phyloP scores from a whole-genome alignment of 2,113 vertebrate genomes.

The Riparia riparia region DNA sequence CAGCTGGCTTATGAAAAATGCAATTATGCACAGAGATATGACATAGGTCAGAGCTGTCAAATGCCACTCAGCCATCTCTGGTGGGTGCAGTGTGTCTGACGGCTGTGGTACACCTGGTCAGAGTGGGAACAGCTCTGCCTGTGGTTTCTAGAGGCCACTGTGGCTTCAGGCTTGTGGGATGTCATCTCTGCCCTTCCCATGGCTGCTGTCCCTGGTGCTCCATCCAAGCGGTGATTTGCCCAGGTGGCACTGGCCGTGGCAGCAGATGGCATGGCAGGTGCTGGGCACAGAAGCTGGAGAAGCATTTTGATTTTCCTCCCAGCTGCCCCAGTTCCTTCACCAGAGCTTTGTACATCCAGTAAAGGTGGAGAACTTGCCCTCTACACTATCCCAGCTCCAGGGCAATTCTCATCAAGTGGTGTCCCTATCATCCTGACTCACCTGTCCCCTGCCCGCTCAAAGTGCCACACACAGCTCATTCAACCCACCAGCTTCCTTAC shows the following conservation, averaged over 20 bases:
- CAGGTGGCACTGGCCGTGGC: slow-evolving; percentile 44
- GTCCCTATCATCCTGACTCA: not conserved
- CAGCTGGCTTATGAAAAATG: not conserved
- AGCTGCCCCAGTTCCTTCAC: slow-evolving; percentile 13
- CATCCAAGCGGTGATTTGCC: not conserved
- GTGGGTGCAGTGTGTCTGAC: not conserved
- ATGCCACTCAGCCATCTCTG: not conserved
- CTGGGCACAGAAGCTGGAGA: not conserved
- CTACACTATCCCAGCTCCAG: not conserved
- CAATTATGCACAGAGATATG: not conserved
- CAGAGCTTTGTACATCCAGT: not conserved
- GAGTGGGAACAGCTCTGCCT: not conserved
- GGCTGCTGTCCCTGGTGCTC: slow-evolving; percentile 5
- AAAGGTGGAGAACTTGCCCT: not conserved
- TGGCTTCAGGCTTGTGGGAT: not conserved
- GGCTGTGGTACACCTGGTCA: accelerated
- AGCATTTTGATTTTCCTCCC: not conserved
- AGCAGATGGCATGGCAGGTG: slow-evolving; percentile 64
- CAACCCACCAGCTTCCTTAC: not conserved
- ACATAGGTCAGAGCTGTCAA: not conserved
- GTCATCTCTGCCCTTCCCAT: slow-evolving; percentile 6
- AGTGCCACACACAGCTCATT: not conserved
- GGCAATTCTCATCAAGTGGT: not conserved
- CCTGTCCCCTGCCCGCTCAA: not conserved
- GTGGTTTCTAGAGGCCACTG: not conserved